Evolutionary conservation across 2,113 vertebrate genomes (phyloP), one percentile per base, ranked within the genome.

Genomic region (Bubo blakistoni): DNA sequence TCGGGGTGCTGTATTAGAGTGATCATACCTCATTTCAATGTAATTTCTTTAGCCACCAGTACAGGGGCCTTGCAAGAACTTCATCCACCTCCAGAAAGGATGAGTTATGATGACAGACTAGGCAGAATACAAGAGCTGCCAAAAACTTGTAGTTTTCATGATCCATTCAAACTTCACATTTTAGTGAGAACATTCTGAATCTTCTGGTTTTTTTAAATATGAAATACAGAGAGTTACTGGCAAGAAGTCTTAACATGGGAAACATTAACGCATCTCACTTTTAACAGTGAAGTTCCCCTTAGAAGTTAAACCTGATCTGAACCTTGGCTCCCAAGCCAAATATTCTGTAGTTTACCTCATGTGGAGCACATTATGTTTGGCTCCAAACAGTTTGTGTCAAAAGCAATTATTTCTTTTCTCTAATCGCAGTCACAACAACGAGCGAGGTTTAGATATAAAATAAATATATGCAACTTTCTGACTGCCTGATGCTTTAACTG

Each of bases 241-340:
- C 55, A 96, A 79, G n/a, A 46, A 83, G 82, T 52, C 81, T 62
- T 84, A 94, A 93, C 81, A 30, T 91, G 81, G 94, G 72, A 97
- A 97, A 93, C 27, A 90, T 82, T 91, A 97, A 97, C 4, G 20
- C 47, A 81, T 91, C 62, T 63, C 18, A 85, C 59, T 84, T 92
- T 87, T 49, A 80, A 92, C 81, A 80, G 88, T 20, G 52, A 93
- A 74, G 52, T 86, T 82, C 44, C 84, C 47, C 52, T 92, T 88
- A 29, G n/a, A 96, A 96, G 74, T 66, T 92, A 96, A 93, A 93
- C 59, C 66, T 88, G 86, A 95, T 95, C 89, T 91, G 55, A 91
- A 91, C 44, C 66, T 90, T 88, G 89, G 91, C 84, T 97, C 67
- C 80, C 85, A 93, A 87, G 81, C 78, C 42, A 86, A 83, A 69